Evolutionary conservation across 1,140 invertebrate species (phyloP).

Genomic region (Amyelois transitella): DNA sequence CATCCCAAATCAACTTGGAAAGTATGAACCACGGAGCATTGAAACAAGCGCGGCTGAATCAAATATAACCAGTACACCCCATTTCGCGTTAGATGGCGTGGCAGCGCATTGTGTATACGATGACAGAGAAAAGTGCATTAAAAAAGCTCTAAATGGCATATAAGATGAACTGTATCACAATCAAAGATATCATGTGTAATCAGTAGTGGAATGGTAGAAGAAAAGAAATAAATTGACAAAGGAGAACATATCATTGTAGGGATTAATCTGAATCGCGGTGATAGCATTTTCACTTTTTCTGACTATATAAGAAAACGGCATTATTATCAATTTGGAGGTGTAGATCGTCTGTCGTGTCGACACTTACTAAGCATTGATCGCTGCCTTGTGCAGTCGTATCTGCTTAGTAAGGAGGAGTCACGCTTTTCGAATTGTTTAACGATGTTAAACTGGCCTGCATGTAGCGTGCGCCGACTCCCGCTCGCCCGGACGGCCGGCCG

Average conservation of each 20-base stretch:
- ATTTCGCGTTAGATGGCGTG: neutral
- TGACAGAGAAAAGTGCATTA: neutral
- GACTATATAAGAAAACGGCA: constrained; percentile 9
- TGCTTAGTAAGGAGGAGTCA: constrained; percentile 24
- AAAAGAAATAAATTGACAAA: neutral
- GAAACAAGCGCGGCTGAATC: neutral
- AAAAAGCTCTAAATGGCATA: neutral
- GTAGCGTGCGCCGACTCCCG: constrained; percentile 7
- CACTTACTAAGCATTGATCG: constrained; percentile 50
- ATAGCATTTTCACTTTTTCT: neutral
- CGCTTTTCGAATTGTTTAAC: constrained; percentile 19
- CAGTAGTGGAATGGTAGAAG: neutral
- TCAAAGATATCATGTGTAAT: neutral
- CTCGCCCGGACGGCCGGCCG: constrained; percentile 9
- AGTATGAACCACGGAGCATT: neutral
- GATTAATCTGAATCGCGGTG: constrained; percentile 4
- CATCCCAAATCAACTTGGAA: neutral
- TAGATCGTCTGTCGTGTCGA: constrained; percentile 31
- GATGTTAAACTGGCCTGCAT: constrained; percentile 17
- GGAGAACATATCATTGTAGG: neutral
- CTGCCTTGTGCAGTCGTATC: constrained; percentile 23
- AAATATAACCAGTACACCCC: neutral
- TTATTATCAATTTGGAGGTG: constrained; percentile 17
- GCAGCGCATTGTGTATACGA: neutral
- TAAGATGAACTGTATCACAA: neutral